phyloP scores from a whole-genome alignment of 2,888 invertebrate genomes.

The Drosophila imparisetae region DNA sequence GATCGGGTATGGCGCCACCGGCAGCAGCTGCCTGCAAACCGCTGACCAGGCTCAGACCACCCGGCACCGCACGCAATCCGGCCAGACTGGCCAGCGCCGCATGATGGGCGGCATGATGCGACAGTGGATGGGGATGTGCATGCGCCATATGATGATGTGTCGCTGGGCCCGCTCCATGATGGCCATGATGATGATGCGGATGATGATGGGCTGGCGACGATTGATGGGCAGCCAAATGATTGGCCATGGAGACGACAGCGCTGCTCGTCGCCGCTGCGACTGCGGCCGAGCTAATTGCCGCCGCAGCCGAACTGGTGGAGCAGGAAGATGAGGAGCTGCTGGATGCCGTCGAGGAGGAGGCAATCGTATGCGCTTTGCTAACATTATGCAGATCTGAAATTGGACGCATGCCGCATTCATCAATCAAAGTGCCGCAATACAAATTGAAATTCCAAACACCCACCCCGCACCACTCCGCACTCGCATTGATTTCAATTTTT shows the following conservation, averaged over 20 bases:
- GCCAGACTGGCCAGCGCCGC: conserved; percentile 77
- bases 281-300: conserved; percentile 71
- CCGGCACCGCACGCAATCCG: conserved; percentile 72
- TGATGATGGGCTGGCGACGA: conserved; percentile 56
- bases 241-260: conserved; percentile 67
- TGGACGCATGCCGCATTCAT: conserved; percentile 66
- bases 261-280: conserved; percentile 59
- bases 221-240: conserved; percentile 69
- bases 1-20: conserved; percentile 82
- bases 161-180: conserved; percentile 53
- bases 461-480: background rate
- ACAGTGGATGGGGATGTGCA: conserved; percentile 73
- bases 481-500: conserved; percentile 60
- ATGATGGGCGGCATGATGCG: conserved; percentile 77
- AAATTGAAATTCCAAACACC: conserved; percentile 50
- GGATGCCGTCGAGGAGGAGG: conserved; percentile 71
- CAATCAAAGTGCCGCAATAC: conserved; percentile 67
- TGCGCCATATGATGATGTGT: conserved; percentile 71
- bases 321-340: conserved; percentile 73
- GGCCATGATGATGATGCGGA: conserved; percentile 55
- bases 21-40: conserved; percentile 70
- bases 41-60: conserved; percentile 69
- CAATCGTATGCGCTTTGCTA: conserved; percentile 62
- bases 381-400: conserved; percentile 70
- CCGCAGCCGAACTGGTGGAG: conserved; percentile 69